Percentiles rank a stretch among this genome's conserved stretches.
These are phyloP conservation scores for Oscheius sp. DNA, from an alignment of 1,140 invertebrate genomes.

Conservation along the genomic window DNA sequence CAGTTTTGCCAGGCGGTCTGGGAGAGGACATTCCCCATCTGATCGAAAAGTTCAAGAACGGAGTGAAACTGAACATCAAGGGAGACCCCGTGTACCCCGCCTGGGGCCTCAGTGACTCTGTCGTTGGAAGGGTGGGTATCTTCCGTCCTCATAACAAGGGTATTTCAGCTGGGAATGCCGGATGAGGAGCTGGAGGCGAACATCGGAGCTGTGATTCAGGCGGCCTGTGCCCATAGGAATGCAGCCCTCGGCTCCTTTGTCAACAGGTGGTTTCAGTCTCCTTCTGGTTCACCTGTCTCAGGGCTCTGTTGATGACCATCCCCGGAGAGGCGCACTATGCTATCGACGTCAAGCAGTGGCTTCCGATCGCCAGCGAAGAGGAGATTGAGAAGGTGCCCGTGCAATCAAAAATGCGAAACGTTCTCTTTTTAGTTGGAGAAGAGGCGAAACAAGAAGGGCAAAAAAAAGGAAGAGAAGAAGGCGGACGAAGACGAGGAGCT, in stretches of 20 bases:
- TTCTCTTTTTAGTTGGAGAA: slow-evolving; percentile 41
- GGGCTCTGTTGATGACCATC: slow-evolving; percentile 52
- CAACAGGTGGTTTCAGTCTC: slow-evolving; percentile 35
- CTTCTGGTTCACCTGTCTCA: background rate
- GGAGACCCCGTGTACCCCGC: slow-evolving; percentile 51
- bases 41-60: slow-evolving; percentile 51
- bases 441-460: slow-evolving; percentile 43
- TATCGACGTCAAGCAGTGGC: slow-evolving; percentile 48
- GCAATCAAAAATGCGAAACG: background rate
- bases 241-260: slow-evolving; percentile 56
- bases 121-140: slow-evolving; percentile 51
- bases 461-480: slow-evolving; percentile 34
- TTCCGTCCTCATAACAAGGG: slow-evolving; percentile 6
- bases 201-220: slow-evolving; percentile 44
- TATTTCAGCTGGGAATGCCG: slow-evolving; percentile 51
- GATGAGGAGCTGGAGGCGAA: slow-evolving; percentile 55
- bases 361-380: slow-evolving; percentile 50
- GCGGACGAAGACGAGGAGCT: slow-evolving; percentile 23
- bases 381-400: slow-evolving; percentile 54
- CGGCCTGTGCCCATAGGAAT: slow-evolving; percentile 53
- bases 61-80: slow-evolving; percentile 55
- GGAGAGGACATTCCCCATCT: slow-evolving; percentile 49
- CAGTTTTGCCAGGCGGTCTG: slow-evolving; percentile 46
- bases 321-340: slow-evolving; percentile 45
- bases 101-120: slow-evolving; percentile 53